A percentile compares a stretch with the other conserved stretches of the same genome.
These are phyloP conservation scores for Tetranychus truncatus DNA, from an alignment of 2,888 invertebrate species.

Conservation along the genomic window DNA sequence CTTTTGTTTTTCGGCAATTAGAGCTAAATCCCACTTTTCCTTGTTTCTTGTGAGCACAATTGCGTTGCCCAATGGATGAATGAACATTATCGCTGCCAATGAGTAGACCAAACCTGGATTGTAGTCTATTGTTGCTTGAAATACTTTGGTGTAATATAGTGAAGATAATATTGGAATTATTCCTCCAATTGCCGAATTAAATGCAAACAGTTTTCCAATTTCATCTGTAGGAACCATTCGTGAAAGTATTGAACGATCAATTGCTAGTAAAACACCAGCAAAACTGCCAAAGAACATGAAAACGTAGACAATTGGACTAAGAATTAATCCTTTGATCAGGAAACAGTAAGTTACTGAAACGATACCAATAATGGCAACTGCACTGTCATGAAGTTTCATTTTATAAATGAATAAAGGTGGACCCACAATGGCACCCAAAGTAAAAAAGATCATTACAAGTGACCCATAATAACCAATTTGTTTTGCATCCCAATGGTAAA, in stretches of 20 bases:
- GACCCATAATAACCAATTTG: not conserved
- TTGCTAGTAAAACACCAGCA: not conserved
- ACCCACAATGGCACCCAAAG: not conserved
- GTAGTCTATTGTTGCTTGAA: not conserved
- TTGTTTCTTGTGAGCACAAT: not conserved
- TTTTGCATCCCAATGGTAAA: not conserved
- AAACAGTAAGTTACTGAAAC: not conserved
- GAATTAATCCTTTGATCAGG: not conserved
- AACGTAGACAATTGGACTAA: not conserved
- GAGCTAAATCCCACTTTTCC: not conserved
- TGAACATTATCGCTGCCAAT: not conserved
- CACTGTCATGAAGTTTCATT: not conserved
- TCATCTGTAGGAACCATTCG: not conserved
- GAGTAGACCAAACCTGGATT: not conserved
- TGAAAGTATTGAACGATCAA: not conserved
- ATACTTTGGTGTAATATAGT: not conserved
- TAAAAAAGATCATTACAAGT: not conserved
- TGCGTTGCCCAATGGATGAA: not conserved
- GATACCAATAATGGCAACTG: not conserved
- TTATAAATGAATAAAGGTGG: not conserved
- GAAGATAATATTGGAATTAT: not conserved
- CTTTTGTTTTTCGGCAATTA: not conserved
- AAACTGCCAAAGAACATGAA: not conserved
- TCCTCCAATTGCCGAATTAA: not conserved
- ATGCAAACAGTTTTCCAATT: not conserved